phyloP scores from a whole-genome alignment of 1,140 invertebrate genomes.

The Melitaea cinxia region DNA sequence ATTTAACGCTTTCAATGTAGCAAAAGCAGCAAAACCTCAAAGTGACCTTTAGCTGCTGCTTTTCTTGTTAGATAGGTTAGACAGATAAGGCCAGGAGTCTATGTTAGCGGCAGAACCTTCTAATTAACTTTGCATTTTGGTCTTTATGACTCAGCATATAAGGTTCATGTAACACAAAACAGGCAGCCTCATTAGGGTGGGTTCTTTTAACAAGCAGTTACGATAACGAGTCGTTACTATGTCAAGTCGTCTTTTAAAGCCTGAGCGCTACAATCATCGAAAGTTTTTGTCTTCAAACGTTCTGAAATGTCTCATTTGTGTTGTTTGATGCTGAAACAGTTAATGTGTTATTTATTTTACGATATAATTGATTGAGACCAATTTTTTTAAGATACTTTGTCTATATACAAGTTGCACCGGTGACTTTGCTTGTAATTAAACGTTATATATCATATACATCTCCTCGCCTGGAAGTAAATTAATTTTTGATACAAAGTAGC shows the following conservation, averaged over 20 bases:
- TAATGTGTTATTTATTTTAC: background rate
- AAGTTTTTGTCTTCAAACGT: background rate
- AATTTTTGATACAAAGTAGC: no score
- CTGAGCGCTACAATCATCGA: background rate
- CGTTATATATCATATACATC: no score
- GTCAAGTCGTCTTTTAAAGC: slow-evolving; percentile 17
- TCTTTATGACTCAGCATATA: background rate
- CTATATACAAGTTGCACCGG: no score
- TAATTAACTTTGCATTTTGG: background rate
- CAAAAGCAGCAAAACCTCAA: no score
- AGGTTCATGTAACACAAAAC: background rate
- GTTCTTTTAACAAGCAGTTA: slow-evolving; percentile 21
- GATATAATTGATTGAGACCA: no score
- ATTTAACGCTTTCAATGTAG: no score
- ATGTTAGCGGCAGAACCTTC: background rate
- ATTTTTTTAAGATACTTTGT: no score
- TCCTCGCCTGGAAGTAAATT: no score
- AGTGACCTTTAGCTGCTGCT: background rate
- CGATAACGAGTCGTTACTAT: slow-evolving; percentile 13
- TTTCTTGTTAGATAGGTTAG: background rate
- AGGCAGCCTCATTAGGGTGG: slow-evolving; percentile 16
- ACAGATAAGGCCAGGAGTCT: background rate
- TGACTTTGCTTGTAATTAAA: no score
- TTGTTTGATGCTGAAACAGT: background rate
- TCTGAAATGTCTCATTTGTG: background rate